Percentiles rank a stretch among this genome's conserved stretches.
Evolutionary conservation across 64 coral and sea anemone genomes (phyloP).

Genomic region (Actinia equina): DNA sequence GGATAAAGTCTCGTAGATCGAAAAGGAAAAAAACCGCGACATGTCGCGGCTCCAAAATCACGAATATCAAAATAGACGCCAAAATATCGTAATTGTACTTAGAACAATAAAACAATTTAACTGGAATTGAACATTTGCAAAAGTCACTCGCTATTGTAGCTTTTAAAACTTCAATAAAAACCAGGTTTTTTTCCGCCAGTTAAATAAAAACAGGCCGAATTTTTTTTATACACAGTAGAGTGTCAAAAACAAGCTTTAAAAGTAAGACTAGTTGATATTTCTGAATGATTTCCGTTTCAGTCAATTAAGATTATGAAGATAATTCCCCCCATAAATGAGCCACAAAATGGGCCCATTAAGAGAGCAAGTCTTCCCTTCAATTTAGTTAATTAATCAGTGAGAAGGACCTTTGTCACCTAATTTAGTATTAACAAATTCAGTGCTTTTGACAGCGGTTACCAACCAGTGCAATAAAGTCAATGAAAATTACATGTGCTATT

Average conservation of each 20-base stretch:
- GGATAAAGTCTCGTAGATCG: not conserved
- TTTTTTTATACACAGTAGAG: not conserved
- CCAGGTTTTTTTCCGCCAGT: not conserved
- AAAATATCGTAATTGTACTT: not conserved
- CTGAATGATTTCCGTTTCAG: not conserved
- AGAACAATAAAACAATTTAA: not conserved
- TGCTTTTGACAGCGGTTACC: not conserved
- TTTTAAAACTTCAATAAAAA: constrained; percentile 1
- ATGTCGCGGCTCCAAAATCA: not conserved
- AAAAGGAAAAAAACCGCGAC: not conserved
- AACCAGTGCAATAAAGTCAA: not conserved
- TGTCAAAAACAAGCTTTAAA: not conserved
- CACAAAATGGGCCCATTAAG: not conserved
- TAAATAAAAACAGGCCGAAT: not conserved
- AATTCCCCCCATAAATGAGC: not conserved
- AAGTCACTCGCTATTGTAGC: not conserved
- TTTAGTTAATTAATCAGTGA: not conserved
- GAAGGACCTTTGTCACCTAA: constrained; percentile 1
- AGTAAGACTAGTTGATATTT: not conserved
- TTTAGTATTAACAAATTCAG: constrained; percentile 1
- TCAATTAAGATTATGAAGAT: constrained; percentile 1
- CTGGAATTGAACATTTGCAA: not conserved
- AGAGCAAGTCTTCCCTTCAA: not conserved
- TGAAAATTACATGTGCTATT: constrained; percentile 8
- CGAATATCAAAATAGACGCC: not conserved